phyloP scores from a whole-genome alignment of 2,888 invertebrate species.

The Polyploca ridens region DNA sequence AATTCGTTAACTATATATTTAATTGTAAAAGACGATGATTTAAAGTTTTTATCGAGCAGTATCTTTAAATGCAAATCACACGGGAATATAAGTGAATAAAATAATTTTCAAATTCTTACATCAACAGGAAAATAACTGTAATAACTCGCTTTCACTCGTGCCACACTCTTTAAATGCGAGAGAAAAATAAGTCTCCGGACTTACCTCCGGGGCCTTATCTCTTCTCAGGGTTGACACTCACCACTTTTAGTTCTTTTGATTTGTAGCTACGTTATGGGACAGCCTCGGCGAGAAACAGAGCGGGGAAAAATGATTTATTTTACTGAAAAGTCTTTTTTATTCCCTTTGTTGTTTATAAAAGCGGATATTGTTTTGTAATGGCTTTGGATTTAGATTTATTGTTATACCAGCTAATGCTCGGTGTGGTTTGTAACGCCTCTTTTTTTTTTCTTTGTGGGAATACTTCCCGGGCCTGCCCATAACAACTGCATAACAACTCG shows the following conservation, averaged over 20 bases:
- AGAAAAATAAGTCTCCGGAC: slow-evolving; percentile 60
- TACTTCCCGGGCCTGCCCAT: too few relatives aligned
- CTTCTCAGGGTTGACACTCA: slow-evolving; percentile 51
- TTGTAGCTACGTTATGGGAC: slow-evolving; percentile 48
- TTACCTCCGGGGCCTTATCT: slow-evolving; percentile 63
- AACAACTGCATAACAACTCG: too few relatives aligned
- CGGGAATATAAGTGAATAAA: too few relatives aligned
- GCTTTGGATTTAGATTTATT: slow-evolving; percentile 2
- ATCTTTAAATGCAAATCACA: too few relatives aligned
- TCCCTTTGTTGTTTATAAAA: slow-evolving; percentile 8
- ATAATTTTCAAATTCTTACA: too few relatives aligned
- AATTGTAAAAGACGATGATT: too few relatives aligned
- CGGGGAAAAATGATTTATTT: slow-evolving; percentile 26
- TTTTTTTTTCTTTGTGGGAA: too few relatives aligned
- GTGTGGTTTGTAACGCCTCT: too few relatives aligned
- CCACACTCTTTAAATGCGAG: slow-evolving; percentile 36
- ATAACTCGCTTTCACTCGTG: slow-evolving; percentile 22
- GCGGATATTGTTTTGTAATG: slow-evolving; percentile 8
- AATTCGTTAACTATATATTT: too few relatives aligned
- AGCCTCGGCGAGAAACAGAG: slow-evolving; percentile 16
- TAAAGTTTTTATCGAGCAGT: too few relatives aligned
- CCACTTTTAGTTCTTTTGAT: slow-evolving; percentile 56
- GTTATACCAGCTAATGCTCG: not conserved
- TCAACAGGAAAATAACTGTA: too few relatives aligned
- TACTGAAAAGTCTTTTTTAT: slow-evolving; percentile 11